Conservation (phyloP, 2,113 vertebrate genomes). For the Myiopsitta monachus region DNA sequence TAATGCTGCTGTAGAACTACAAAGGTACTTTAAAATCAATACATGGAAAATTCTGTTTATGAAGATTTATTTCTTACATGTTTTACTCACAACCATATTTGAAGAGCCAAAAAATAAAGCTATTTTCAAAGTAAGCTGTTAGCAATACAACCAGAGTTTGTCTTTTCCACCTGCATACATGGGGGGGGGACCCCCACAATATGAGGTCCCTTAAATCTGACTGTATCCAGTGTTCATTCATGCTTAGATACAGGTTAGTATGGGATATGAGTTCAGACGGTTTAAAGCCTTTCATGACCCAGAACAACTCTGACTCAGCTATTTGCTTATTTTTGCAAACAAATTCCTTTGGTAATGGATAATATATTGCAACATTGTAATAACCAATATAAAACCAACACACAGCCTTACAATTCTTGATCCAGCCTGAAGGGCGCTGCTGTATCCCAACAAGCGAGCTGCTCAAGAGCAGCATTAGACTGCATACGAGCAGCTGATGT, state of each 20-base stretch:
- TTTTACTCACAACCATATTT: not conserved
- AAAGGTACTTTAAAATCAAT: not conserved
- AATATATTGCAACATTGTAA: not conserved
- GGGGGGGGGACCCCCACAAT: accelerated
- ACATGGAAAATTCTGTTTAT: not conserved
- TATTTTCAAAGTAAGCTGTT: not conserved
- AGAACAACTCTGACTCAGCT: not conserved
- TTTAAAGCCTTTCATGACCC: not conserved
- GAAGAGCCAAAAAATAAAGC: not conserved
- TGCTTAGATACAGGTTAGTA: not conserved
- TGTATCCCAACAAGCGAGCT: accelerated
- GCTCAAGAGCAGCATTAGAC: not conserved
- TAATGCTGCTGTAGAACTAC: not conserved
- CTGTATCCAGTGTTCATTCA: not conserved
- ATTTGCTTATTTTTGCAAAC: not conserved
- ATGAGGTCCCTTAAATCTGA: not conserved
- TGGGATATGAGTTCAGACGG: not conserved
- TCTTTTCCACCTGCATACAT: not conserved
- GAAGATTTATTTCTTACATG: not conserved
- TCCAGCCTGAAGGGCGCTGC: too few species aligned
- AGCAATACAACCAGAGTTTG: not conserved
- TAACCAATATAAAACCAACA: accelerated
- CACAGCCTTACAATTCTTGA: accelerated
- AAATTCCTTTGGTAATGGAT: not conserved
- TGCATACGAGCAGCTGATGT: not conserved